Conservation (phyloP, 2,113 vertebrate genomes). For the Bombycilla garrulus region DNA sequence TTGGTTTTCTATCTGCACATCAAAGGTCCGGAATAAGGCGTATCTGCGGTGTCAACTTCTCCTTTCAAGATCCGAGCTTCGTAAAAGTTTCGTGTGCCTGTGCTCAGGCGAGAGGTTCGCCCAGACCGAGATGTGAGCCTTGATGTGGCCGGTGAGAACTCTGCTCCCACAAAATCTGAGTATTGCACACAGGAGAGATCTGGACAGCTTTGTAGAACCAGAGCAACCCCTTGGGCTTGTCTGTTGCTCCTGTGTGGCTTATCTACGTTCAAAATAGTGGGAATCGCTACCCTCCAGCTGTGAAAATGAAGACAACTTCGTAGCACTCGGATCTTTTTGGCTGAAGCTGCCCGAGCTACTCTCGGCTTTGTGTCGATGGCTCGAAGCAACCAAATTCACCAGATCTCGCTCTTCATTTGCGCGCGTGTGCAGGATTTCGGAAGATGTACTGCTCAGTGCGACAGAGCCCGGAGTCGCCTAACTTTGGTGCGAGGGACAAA, state of each 20-base stretch:
- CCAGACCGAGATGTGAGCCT: not conserved
- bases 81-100: fast-evolving
- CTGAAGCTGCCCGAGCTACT: not conserved
- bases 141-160: not conserved
- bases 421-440: fast-evolving
- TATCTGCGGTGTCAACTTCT: too few relatives aligned
- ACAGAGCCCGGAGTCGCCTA: not conserved
- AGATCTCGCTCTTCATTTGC: not conserved
- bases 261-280: fast-evolving
- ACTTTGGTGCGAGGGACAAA: not conserved
- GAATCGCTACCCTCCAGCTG: not conserved
- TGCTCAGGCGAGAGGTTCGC: not conserved
- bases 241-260: not conserved
- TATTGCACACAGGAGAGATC: not conserved
- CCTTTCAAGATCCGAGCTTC: not conserved
- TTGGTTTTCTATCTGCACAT: not conserved
- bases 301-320: not conserved
- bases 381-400: not conserved
- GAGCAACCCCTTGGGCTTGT: not conserved
- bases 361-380: not conserved
- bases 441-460: fast-evolving
- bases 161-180: not conserved
- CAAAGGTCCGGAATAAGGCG: not conserved
- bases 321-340: fast-evolving
- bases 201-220: not conserved